phyloP scores from a whole-genome alignment of 2,888 invertebrate species.

The Ectemnius continuus region DNA sequence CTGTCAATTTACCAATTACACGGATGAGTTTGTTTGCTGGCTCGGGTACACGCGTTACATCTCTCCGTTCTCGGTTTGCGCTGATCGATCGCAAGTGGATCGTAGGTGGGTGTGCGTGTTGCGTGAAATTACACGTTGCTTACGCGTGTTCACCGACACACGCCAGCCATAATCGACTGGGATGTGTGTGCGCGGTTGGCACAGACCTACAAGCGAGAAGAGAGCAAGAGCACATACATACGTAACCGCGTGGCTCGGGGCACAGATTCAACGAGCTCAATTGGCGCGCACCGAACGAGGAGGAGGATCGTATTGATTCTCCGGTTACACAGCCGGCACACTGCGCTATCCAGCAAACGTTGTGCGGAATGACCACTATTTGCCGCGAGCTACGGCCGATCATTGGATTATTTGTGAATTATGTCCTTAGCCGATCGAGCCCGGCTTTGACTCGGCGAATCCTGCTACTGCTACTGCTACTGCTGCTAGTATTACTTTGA shows the following conservation, averaged over 20 bases:
- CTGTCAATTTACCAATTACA: slow-evolving; percentile 77
- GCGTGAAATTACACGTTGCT: slow-evolving; percentile 19
- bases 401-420: background rate
- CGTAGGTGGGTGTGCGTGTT: slow-evolving; percentile 41
- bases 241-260: slow-evolving; percentile 75
- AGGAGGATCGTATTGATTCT: slow-evolving; percentile 74
- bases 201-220: slow-evolving; percentile 38
- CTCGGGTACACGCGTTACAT: slow-evolving; percentile 57
- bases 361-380: slow-evolving; percentile 6
- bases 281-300: slow-evolving; percentile 71
- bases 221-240: slow-evolving; percentile 56
- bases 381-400: slow-evolving; percentile 43
- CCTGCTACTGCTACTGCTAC: too few species aligned
- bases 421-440: too few species aligned
- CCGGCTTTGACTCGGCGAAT: too few species aligned
- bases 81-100: slow-evolving; percentile 71
- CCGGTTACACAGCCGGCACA: slow-evolving; percentile 63
- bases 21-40: slow-evolving; percentile 77
- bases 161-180: too few species aligned
- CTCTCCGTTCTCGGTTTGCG: slow-evolving; percentile 56
- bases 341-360: slow-evolving; percentile 38
- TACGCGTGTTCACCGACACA: background rate
- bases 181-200: slow-evolving; percentile 1
- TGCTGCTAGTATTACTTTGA: too few species aligned
- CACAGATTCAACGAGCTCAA: slow-evolving; percentile 78